Evolutionary conservation across 2,797 vertebrate species (phyloP).

Genomic region (Argyrosomus regius): DNA sequence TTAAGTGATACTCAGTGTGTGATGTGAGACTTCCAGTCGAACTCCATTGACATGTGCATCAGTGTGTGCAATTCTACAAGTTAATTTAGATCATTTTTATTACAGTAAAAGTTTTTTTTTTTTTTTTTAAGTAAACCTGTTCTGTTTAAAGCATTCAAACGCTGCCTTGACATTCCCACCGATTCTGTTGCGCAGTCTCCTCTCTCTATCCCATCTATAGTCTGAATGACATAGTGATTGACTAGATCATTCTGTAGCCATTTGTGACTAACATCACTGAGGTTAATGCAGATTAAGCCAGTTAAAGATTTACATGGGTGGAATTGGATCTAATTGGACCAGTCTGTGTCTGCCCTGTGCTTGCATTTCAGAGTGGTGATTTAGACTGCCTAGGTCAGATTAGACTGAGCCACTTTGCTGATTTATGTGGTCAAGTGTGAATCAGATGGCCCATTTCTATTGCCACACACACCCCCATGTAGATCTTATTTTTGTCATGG

Average conservation of each 20-base stretch:
- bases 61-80: not conserved
- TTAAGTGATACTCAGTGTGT: constrained; percentile 2
- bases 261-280: constrained; percentile 75
- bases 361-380: constrained; percentile 72
- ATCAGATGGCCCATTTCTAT: constrained; percentile 79
- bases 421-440: constrained; percentile 84
- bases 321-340: constrained; percentile 72
- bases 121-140: not conserved
- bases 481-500: constrained; percentile 84
- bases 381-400: constrained; percentile 75
- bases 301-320: constrained; percentile 78
- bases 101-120: not conserved
- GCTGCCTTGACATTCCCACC: constrained; percentile 30
- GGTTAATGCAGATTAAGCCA: constrained; percentile 80
- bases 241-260: constrained; percentile 74
- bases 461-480: constrained; percentile 78
- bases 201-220: constrained; percentile 33
- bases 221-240: constrained; percentile 70
- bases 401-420: constrained; percentile 73
- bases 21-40: constrained; percentile 8
- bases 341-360: constrained; percentile 63
- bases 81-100: constrained; percentile 4
- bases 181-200: constrained; percentile 27
- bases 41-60: not conserved
- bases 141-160: constrained; percentile 9